Base-by-base conservation (phyloP, 2,113 vertebrate species). In the Pangasianodon gigas region DNA sequence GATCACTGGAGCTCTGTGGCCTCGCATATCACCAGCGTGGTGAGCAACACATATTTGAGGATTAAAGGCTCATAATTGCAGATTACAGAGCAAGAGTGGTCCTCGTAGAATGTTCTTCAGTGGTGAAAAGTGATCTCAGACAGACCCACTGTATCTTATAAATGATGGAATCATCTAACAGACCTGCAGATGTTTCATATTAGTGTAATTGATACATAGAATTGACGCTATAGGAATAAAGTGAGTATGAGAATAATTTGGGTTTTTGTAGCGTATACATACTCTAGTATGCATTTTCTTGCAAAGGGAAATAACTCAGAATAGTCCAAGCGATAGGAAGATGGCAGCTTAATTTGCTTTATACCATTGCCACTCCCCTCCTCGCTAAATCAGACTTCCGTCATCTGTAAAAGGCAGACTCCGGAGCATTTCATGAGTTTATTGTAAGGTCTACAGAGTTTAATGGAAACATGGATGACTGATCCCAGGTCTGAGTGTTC, bases 11-110 rank as follows among this genome's bases (percentile, higher is more conserved):
- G 37, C 60, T 37, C 29, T 87, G 75, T 21, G 79, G 87, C 52
- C 77, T 65, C 29, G 58, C 80, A 85, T 85, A 89, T 41, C 69
- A 67, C 44, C 85, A 58, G 54, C 89, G 84, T 84, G 84, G 84
- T 65, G 65, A 75, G 65, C 87, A 58, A 88, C 71, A 83, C 65
- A 58, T 90, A 88, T 92, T 77, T 87, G 82, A 85, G 89, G 90
- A 88, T 85, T 86, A 92, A 90, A 80, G 69, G 29, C 46, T 74
- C 52, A 75, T 86, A 84, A 88, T 82, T 87, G 84, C 84, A 74
- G 48, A 87, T 89, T 91, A 84, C 80, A 83, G 62, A 44, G 80
- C 62, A 29, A 71, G 48, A 41, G 51, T 91, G 67, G 48, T 86
- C 48, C 56, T 75, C 74, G 24, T 85, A 74, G 52, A 67, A 88